Base-by-base conservation (phyloP, 2,113 vertebrate genomes). In the Calonectris borealis region DNA sequence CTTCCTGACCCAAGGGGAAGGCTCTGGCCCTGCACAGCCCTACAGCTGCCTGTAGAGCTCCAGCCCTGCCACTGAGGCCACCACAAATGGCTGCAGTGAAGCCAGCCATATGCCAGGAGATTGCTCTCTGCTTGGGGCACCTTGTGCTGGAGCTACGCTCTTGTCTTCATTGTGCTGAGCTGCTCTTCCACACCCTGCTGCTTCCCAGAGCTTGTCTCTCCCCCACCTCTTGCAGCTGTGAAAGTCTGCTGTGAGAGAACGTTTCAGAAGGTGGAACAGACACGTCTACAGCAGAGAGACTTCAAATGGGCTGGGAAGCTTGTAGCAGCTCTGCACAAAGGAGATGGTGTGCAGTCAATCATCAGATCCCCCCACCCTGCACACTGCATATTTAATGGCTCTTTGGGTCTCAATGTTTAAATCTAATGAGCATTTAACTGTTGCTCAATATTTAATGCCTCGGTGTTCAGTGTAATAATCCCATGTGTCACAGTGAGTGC, bases 371-470 rank as follows among this genome's bases (percentile, higher is more conserved):
- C 68, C 57, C 84, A 34, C 49, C 21, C 55, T 12, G 12, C 61
- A 46, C 42, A 2, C 58, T 85, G 49, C 75, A 44, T 76, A n/a
- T 77, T 85, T 85, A 66, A 77, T 44, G 46, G 69, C 16, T 89
- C 89, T 49, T 85, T 89, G 81, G 85, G 75, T 94, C 69, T 85
- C 52, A 20, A 4, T 65, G 75, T 85, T 92, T 85, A 85, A 92
- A 92, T 60, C 85, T 92, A 92, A 86, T 34, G 46, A 82, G 85
- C 64, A 71, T 66, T 92, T 89, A 94, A 92, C 75, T 81, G 80
- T 57, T 60, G 24, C 69, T 85, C 85, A 60, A 60, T 94, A 85
- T 92, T 89, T 94, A 65, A 71, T 86, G 81, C 52, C 70, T 77
- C 3, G 0, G 69, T 81, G 85, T 54, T 88, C 34, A 13, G 46